Evolutionary conservation across 1,140 invertebrate species (phyloP).

Genomic region (Apis cerana): DNA sequence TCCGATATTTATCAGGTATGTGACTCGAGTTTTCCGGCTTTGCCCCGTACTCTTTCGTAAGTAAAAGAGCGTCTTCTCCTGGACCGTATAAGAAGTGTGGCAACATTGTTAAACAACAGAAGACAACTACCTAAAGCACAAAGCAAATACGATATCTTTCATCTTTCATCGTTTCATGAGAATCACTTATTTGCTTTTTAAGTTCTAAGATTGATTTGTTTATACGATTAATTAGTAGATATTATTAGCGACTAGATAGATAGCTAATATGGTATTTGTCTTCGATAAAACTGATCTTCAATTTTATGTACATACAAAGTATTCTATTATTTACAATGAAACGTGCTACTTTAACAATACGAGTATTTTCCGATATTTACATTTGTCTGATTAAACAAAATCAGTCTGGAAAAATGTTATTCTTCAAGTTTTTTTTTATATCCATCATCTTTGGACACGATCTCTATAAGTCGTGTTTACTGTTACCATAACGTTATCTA

Average conservation of each 20-base stretch:
- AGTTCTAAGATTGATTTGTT: not conserved
- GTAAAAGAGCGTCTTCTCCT: slow-evolving; percentile 85
- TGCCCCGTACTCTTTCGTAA: slow-evolving; percentile 84
- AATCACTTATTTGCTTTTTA: not conserved
- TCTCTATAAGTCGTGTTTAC: slow-evolving; percentile 34
- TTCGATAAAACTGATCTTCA: too few species aligned
- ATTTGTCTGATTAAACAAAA: slow-evolving; percentile 23
- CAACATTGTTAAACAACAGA: slow-evolving; percentile 86
- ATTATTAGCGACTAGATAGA: too few species aligned
- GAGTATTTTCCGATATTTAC: slow-evolving; percentile 11
- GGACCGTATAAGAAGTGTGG: slow-evolving; percentile 89
- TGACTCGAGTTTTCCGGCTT: slow-evolving; percentile 57
- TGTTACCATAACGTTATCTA: slow-evolving; percentile 35
- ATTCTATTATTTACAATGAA: slow-evolving; percentile 5
- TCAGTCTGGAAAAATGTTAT: slow-evolving; percentile 30
- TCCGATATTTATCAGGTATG: slow-evolving; percentile 71
- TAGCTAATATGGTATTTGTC: too few species aligned
- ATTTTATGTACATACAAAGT: too few species aligned
- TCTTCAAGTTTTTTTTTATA: not conserved
- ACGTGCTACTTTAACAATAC: not conserved
- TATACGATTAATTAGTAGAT: not conserved
- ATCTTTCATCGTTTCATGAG: not conserved
- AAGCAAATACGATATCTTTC: not conserved
- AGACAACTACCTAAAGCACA: slow-evolving; percentile 81
- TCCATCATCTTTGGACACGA: slow-evolving; percentile 9